These are phyloP conservation scores for Orchestia grillus DNA, from an alignment of 1,140 invertebrate species.

Conservation along the genomic window DNA sequence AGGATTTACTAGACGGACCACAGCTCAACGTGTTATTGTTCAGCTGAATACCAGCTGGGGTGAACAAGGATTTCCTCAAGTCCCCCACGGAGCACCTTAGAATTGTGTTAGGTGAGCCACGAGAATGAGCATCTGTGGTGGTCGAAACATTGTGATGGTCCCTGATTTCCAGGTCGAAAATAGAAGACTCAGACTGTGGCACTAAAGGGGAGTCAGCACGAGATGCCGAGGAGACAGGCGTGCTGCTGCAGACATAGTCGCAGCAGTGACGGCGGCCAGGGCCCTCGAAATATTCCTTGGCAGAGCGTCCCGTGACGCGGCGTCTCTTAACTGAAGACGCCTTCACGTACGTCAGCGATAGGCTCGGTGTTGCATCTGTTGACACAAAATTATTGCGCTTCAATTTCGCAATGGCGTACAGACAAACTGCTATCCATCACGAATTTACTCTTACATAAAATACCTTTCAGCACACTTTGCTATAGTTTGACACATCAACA, in stretches of 20 bases:
- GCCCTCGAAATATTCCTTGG: not conserved
- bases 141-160: not conserved
- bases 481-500: too few species aligned
- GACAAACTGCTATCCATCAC: not conserved
- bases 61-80: not conserved
- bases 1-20: not conserved
- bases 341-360: conserved; percentile 10
- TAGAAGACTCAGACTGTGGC: not conserved
- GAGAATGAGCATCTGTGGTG: not conserved
- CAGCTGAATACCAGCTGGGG: not conserved
- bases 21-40: not conserved
- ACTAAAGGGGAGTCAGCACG: not conserved
- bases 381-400: not conserved
- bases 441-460: not conserved
- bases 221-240: not conserved
- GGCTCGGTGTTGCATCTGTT: conserved; percentile 16
- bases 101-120: conserved; percentile 6
- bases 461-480: too few species aligned
- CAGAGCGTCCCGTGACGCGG: not conserved
- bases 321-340: not conserved
- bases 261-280: conserved; percentile 4
- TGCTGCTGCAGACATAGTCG: not conserved
- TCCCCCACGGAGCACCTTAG: conserved; percentile 18
- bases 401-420: not conserved
- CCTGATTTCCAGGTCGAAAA: not conserved